phyloP scores from a whole-genome alignment of 2,888 invertebrate species.

The Cataglyphis livida region DNA sequence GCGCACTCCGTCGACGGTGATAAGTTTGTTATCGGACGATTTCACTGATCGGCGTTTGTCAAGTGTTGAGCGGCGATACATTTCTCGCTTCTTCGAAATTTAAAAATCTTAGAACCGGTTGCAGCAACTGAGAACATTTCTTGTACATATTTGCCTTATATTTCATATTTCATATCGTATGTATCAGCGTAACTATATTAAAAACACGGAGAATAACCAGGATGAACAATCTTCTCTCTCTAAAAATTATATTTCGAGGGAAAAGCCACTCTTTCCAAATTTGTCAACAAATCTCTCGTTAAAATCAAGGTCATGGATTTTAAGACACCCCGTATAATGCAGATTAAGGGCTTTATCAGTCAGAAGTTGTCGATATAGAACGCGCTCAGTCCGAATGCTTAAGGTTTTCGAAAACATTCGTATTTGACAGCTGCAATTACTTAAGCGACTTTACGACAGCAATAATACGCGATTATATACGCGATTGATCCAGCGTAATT shows the following conservation, averaged over 20 bases:
- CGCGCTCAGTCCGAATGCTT: background rate
- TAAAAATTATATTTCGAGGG: background rate
- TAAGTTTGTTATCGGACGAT: slow-evolving; percentile 31
- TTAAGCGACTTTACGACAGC: slow-evolving; percentile 46
- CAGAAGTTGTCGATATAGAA: background rate
- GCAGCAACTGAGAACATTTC: background rate
- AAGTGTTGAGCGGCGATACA: background rate
- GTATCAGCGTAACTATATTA: background rate
- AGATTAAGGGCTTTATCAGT: background rate
- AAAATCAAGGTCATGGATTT: background rate
- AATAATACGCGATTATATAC: slow-evolving; percentile 26
- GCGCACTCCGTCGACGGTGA: slow-evolving; percentile 18
- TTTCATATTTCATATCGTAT: background rate
- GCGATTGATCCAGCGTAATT: slow-evolving; percentile 52
- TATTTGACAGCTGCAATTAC: slow-evolving; percentile 30
- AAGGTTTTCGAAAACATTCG: background rate
- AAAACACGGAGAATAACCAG: background rate
- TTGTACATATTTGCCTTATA: background rate
- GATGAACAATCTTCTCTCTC: background rate
- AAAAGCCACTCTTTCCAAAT: background rate
- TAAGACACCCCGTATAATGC: background rate
- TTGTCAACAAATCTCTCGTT: background rate
- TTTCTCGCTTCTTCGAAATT: background rate
- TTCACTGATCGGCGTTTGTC: slow-evolving; percentile 38
- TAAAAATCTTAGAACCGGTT: slow-evolving; percentile 18